Base-by-base conservation (phyloP, 2,797 vertebrate species). In the Hydrophis major region DNA sequence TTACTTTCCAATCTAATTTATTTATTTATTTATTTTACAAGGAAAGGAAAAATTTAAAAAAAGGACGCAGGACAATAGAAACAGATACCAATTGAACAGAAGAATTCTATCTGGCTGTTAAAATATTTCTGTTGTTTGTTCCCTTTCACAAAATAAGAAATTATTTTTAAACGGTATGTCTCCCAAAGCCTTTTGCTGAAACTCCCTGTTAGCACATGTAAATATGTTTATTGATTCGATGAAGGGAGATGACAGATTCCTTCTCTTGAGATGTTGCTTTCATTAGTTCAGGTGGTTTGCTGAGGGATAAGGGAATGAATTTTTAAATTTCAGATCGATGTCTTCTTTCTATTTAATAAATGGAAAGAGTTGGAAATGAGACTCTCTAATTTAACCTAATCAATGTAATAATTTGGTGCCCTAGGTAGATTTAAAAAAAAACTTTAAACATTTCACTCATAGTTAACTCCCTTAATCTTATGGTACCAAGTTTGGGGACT, bases 171-270 rank as follows among this genome's bases (percentile, higher is more conserved):
- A 1, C 37, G 42, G 16, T 57, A 12, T 56, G n/a, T 56, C 55
- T 86, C 53, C 63, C 63, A 66, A 18, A 60, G 89, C 63, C 42
- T 91, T 91, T 83, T 66, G n/a, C 55, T 53, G 16, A 61, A 91
- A 69, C 59, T 83, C 86, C 32, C 47, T 10, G 69, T 28, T n/a
- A 89, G 53, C 63, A 59, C 59, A 89, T 89, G 87, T 59, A 93
- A 92, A 92, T 89, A 92, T 86, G 91, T 86, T 66, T 86, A 94
- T 91, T 94, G 93, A 91, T 92, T 91, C 42, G 50, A n/a, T 59
- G 87, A 88, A 90, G 50, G 63, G 87, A 69, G 28, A 59, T 63
- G 60, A 91, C 92, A 91, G 89, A 86, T 66, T 16, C 78, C 88
- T 89, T 87, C 88, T 93, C 90, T 37, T 53, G 83, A 89, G 88